Base-by-base conservation (phyloP, 2,113 vertebrate species). In the Apteryx mantelli region DNA sequence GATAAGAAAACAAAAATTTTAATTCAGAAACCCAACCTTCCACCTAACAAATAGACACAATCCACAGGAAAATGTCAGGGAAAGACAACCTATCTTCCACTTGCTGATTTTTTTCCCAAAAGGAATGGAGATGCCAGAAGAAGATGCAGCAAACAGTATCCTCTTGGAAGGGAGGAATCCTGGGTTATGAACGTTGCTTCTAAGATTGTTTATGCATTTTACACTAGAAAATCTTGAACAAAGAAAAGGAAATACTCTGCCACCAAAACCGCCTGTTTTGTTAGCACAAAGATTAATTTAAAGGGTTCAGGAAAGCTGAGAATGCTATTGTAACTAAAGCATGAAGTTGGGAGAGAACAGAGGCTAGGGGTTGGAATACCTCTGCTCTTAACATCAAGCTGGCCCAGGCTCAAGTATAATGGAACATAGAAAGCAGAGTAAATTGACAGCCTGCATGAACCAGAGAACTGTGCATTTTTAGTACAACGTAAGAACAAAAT, bases 391-490 rank as follows among this genome's bases (percentile, higher is more conserved):
- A 92, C 7, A 61, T 12, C 75, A 68, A 91, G 26, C 61, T 93
- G 55, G 69, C 50, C 64, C 58, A 70, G 20, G 30, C 76, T 92
- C 55, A 87, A 93, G 56, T 61, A 78, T 91, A 91, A 80, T 42
- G 53, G 3, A 30, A 69, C 75, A 94, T 0, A 89, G 77, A 92
- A 73, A 92, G 80, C 63, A 95, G 64, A 74, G 89, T 42, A 94
- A 88, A 85, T 70, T 38, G 64, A 91, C 61, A 86, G 83, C 82
- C 65, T 79, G 77, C 36, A 83, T 40, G 93, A 91, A 89, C 44
- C 88, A 91, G 48, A 74, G 50, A 94, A 83, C 44, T 46, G 44
- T 77, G 34, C 53, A 80, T 94, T 93, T 91, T 93, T 89, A 92
- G 74, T 87, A 88, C 61, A 66, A 82, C 40, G 18, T 86, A 84